These are phyloP conservation scores for Thymelicus acteon DNA, from an alignment of 2,888 invertebrate genomes.

Conservation along the genomic window DNA sequence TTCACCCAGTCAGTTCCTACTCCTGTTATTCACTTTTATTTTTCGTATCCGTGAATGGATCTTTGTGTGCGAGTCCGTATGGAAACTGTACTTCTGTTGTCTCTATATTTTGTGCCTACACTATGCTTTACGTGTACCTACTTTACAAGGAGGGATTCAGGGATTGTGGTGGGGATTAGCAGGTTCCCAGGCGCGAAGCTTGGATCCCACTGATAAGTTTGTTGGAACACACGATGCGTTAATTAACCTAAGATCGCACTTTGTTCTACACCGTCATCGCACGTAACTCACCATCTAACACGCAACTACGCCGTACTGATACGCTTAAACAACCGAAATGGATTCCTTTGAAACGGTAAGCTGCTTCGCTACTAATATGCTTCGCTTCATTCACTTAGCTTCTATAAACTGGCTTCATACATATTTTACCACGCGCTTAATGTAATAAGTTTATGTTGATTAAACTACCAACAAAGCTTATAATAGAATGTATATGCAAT, in stretches of 20 bases:
- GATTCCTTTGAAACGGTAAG: constrained; percentile 12
- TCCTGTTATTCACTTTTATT: too few relatives aligned
- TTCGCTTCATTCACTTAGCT: too few relatives aligned
- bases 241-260: constrained; percentile 71
- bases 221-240: constrained; percentile 74
- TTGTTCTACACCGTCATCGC: constrained; percentile 66
- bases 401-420: too few relatives aligned
- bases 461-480: too few relatives aligned
- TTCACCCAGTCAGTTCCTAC: too few relatives aligned
- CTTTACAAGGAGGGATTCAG: constrained; percentile 40
- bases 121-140: constrained; percentile 60
- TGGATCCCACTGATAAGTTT: constrained; percentile 77
- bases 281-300: constrained; percentile 47
- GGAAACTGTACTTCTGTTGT: too few relatives aligned
- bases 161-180: constrained; percentile 43
- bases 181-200: constrained; percentile 39
- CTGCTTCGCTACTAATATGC: neutral
- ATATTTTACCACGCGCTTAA: too few relatives aligned
- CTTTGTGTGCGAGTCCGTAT: too few relatives aligned
- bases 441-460: too few relatives aligned
- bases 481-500: too few relatives aligned
- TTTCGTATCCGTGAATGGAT: too few relatives aligned
- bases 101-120: constrained; percentile 34
- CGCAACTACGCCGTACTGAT: constrained; percentile 48
- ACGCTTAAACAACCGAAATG: constrained; percentile 37